Evolutionary conservation across 1,140 invertebrate genomes (phyloP), one percentile per base, ranked within the genome.

Genomic region (Heliconius congener): DNA sequence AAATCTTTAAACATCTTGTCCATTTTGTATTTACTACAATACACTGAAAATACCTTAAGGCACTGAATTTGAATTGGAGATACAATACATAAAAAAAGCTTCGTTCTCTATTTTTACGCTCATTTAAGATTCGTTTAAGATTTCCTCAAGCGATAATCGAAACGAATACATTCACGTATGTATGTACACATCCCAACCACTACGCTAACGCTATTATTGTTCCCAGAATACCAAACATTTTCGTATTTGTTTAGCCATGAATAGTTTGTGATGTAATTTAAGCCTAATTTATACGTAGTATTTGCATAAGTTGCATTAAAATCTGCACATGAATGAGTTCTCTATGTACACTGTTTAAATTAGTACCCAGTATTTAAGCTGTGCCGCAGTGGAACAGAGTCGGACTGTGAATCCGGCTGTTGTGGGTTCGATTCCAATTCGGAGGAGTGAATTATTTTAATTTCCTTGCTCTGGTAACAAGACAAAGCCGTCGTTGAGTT

Each of bases 321-420:
- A 66, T 66, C 60, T 30, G 60, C 60, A 66, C 60, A 66, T 66
- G 23, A 66, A 66, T 66, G 60, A 66, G n/a, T 66, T 30, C 60
- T 66, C 60, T 66, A 66, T 66, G 23, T 66, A 66, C 60, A 30
- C 60, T 66, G 60, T 66, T 66, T 66, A 66, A 66, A 66, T 66
- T 66, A 66, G 60, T 11, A 66, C 27, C 13, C n/a, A 30, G 11
- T 66, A 30, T 27, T 66, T 66, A 30, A 30, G 9, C 11, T 30
- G 60, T 66, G 27, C 3, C 27, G 3, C 27, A 66, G 60, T 27
- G 23, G 60, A 9, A 57, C 18, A 23, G 3, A 18, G n/a, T 57
- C 3, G 23, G 60, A 13, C 60, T 66, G 60, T 66, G 3, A 30
- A 1, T 23, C 3, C 11, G 60, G 13, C n/a, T 23, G 27, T 30